These are phyloP conservation scores for Aphaenogaster rudis DNA, from an alignment of 1,140 invertebrate genomes.

Conservation along the genomic window DNA sequence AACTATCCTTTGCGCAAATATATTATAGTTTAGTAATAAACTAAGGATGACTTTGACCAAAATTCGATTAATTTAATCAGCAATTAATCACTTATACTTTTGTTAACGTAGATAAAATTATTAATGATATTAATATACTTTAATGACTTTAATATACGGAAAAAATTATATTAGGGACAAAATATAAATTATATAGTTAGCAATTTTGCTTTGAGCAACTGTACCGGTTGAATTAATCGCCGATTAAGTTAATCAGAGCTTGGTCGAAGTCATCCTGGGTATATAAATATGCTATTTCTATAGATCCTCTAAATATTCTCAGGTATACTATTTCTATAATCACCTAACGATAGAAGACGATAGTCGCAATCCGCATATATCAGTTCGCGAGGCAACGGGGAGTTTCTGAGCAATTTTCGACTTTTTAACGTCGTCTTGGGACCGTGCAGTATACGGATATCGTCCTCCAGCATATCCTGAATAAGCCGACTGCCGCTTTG, in stretches of 20 bases:
- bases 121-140: too few species aligned
- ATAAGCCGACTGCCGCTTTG: conserved; percentile 58
- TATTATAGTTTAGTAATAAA: neutral
- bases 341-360: conserved; percentile 79
- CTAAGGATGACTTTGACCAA: neutral
- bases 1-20: neutral
- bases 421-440: conserved; percentile 66
- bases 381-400: conserved; percentile 78
- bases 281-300: neutral
- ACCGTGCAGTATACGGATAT: conserved; percentile 80
- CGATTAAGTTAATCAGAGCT: neutral
- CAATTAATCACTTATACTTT: neutral
- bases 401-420: conserved; percentile 79
- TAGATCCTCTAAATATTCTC: neutral
- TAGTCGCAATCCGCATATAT: conserved; percentile 78
- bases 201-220: neutral
- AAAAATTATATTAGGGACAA: neutral
- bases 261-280: neutral
- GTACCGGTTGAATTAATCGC: neutral
- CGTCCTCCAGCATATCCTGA: conserved; percentile 75
- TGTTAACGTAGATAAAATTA: neutral
- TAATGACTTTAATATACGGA: neutral
- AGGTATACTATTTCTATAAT: neutral
- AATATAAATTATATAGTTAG: neutral
- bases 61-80: neutral